phyloP scores from a whole-genome alignment of 2,113 vertebrate genomes.

The Laterallus jamaicensis region DNA sequence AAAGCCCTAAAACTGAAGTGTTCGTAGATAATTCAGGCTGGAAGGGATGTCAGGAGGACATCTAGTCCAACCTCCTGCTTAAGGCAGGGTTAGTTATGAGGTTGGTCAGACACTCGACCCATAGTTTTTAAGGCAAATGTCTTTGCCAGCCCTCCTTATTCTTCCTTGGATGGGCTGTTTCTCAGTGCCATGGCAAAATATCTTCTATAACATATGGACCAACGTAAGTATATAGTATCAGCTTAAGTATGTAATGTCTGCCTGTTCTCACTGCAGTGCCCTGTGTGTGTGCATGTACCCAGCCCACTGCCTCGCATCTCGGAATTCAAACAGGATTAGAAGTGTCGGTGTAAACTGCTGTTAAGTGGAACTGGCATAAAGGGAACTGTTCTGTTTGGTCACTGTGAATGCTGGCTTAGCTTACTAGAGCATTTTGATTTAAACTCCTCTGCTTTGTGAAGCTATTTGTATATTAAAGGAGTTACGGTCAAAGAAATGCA shows the following conservation, averaged over 20 bases:
- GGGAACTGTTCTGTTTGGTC: not conserved
- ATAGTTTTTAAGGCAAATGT: not conserved
- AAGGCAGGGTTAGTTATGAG: not conserved
- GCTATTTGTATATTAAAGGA: not conserved
- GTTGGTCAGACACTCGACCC: not conserved
- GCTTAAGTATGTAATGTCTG: not conserved
- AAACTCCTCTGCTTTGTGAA: not conserved
- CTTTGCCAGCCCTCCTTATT: not conserved
- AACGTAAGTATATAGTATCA: rapidly evolving
- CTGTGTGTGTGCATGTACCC: rapidly evolving
- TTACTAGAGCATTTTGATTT: not conserved
- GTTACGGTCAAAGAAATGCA: not conserved
- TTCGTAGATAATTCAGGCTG: not conserved
- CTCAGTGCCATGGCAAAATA: not conserved
- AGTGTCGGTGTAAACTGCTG: not conserved
- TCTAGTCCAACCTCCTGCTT: not conserved
- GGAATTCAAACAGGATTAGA: not conserved
- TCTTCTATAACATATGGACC: not conserved
- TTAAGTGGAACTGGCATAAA: not conserved
- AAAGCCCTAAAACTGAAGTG: not conserved
- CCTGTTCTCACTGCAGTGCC: not conserved
- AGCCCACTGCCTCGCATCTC: not conserved
- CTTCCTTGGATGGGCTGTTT: not conserved
- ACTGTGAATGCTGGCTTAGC: not conserved
- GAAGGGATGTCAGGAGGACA: not conserved